These are phyloP conservation scores for Heterodera filipjevi DNA, from an alignment of 2,888 invertebrate genomes.

Conservation along the genomic window DNA sequence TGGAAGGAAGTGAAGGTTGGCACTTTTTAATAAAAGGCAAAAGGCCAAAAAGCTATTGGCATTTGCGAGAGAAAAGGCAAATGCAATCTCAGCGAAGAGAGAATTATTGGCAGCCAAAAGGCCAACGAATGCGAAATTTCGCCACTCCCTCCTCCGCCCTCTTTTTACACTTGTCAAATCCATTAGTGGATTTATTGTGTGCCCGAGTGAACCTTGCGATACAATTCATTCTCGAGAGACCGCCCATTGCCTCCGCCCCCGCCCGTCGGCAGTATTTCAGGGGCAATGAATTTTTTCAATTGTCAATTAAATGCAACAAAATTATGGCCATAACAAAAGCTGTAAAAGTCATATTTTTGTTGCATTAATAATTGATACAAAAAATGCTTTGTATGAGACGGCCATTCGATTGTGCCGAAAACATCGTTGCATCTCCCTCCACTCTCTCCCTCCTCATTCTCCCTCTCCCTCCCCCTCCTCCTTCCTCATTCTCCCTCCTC, in stretches of 20 bases:
- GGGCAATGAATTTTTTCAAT: too few relatives aligned
- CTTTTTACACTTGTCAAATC: neutral
- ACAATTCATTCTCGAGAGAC: neutral
- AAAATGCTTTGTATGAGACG: too few relatives aligned
- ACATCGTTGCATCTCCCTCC: too few relatives aligned
- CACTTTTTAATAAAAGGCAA: neutral
- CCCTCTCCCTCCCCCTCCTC: too few relatives aligned
- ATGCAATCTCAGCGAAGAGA: neutral
- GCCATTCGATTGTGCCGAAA: too few relatives aligned
- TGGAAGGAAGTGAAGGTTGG: neutral
- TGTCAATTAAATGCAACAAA: too few relatives aligned
- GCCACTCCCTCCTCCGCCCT: neutral
- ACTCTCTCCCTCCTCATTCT: too few relatives aligned
- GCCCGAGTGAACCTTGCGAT: neutral
- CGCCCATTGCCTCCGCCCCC: neutral
- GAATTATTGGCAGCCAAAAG: neutral
- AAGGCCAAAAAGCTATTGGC: neutral
- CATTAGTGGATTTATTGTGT: constrained; percentile 1
- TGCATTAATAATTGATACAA: too few relatives aligned
- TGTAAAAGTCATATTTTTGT: too few relatives aligned
- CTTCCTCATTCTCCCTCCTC: too few relatives aligned
- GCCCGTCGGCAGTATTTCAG: too few relatives aligned
- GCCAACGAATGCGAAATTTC: neutral
- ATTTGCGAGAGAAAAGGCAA: neutral
- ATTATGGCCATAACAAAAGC: too few relatives aligned